Base-by-base conservation (phyloP, 2,797 vertebrate genomes). In the Cirrhinus mrigala region DNA sequence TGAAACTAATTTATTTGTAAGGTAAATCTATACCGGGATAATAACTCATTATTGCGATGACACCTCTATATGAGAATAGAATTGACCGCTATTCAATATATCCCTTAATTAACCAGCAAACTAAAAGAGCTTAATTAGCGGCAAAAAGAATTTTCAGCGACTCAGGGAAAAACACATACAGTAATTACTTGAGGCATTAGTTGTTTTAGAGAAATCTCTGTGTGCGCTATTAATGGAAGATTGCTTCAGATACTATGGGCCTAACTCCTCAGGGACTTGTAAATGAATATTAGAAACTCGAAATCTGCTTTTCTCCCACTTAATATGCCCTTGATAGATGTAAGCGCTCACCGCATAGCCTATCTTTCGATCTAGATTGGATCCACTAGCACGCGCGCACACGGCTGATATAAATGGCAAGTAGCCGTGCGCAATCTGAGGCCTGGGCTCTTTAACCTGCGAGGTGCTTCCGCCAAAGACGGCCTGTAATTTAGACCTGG, bases 1-100 rank as follows among this genome's bases (percentile, higher is more conserved):
- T 87, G 77, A 46, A 81, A 73, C 68, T 84, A 68, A 79, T 70
- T 86, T 75, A 75, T 78, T 84, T 58, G 48, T 54, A 77, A 69
- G 60, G 74, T 70, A 85, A 70, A 71, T 71, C 83, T 85, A 85
- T 79, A 79, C 6, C 0, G 68, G 44, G 27, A 80, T 85, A 73
- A 74, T 79, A 73, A 79, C 68, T 85, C 77, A 80, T 85, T 80
- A 80, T 64, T 85, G 76, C 56, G 27, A 85, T 85, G 76, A 85
- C 77, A 80, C 69, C 76, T 85, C 24, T 64, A 62, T 73, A 73
- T 62, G 44, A 71, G 52, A 85, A 78, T 77, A 79, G 64, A 84
- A 74, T 27, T 80, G 83, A 80, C 68, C 77, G 52, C 24, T 37
- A 73, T 56, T 71, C 29, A 24, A 85, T 80, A 62, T 40, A 58